Evolutionary conservation across 2,113 vertebrate genomes (phyloP).

Genomic region (Dryoscopus gambensis): DNA sequence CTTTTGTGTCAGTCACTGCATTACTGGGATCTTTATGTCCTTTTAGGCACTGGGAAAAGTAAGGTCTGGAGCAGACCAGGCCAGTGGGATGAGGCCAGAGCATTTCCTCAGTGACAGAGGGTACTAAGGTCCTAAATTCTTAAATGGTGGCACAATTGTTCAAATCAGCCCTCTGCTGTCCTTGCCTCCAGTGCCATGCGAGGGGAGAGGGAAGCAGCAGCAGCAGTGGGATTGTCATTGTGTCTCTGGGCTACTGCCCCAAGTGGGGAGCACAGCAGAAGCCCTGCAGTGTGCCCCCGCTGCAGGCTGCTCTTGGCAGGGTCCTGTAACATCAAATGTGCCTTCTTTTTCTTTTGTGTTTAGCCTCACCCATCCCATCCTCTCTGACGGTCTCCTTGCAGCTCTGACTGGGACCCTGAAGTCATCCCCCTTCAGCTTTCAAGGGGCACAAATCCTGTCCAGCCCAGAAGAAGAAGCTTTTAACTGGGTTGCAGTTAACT

Average conservation of each 20-base stretch:
- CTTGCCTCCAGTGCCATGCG: fast-evolving
- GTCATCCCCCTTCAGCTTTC: conserved; percentile 31
- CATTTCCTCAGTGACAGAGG: not conserved
- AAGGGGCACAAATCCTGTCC: conserved; percentile 4
- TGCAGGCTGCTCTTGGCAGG: not conserved
- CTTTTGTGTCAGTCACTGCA: not conserved
- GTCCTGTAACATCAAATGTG: not conserved
- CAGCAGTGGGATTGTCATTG: not conserved
- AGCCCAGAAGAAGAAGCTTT: not conserved
- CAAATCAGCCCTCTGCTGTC: not conserved
- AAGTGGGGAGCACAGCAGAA: not conserved
- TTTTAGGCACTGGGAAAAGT: not conserved
- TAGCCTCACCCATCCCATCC: not conserved
- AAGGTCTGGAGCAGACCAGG: not conserved
- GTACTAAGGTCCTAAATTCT: not conserved
- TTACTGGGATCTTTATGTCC: not conserved
- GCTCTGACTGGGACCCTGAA: conserved; percentile 17
- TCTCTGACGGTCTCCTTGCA: not conserved
- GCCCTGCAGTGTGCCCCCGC: not conserved
- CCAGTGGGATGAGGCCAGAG: not conserved
- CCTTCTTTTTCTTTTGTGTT: not conserved
- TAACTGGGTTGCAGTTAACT: conserved; percentile 46
- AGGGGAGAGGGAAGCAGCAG: not conserved
- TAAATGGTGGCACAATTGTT: not conserved
- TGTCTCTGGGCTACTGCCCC: not conserved